Percentiles rank a stretch among this genome's conserved stretches.
Conservation (phyloP, 2,888 invertebrate species). For the Clepsis dumicolana region DNA sequence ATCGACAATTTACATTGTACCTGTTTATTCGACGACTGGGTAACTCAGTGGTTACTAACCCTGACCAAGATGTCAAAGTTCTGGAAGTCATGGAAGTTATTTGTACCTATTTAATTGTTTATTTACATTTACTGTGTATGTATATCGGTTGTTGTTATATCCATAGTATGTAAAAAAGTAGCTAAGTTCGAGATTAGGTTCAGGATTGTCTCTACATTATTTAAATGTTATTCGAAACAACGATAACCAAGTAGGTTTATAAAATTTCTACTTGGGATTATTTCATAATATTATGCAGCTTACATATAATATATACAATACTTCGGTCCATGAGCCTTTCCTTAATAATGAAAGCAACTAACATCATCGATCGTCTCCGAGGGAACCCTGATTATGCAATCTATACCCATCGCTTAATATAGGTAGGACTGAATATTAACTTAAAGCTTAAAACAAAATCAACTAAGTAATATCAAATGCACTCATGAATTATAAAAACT, state of each 20-base stretch:
- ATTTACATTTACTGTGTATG: too few species aligned
- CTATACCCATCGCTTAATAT: neutral
- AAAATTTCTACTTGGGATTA: neutral
- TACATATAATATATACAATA: neutral
- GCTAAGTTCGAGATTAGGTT: too few species aligned
- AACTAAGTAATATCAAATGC: too few species aligned
- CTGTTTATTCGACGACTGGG: neutral
- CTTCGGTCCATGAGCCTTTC: neutral
- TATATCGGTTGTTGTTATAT: too few species aligned
- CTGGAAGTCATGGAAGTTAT: too few species aligned
- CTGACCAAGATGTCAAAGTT: neutral
- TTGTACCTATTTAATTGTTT: too few species aligned
- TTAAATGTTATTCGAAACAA: too few species aligned
- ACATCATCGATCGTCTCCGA: neutral
- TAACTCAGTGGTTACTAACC: neutral
- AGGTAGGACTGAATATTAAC: too few species aligned
- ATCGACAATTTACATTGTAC: neutral
- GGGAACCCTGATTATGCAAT: neutral
- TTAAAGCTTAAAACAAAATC: neutral
- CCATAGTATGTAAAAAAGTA: too few species aligned
- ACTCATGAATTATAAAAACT: too few species aligned
- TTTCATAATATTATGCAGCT: neutral
- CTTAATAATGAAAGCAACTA: neutral
- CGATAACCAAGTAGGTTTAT: too few species aligned
- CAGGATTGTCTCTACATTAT: too few species aligned